A percentile compares a stretch with the other conserved stretches of the same genome.
These are phyloP conservation scores for Etheostoma nigrum DNA, from an alignment of 2,797 vertebrate species.

Conservation along the genomic window DNA sequence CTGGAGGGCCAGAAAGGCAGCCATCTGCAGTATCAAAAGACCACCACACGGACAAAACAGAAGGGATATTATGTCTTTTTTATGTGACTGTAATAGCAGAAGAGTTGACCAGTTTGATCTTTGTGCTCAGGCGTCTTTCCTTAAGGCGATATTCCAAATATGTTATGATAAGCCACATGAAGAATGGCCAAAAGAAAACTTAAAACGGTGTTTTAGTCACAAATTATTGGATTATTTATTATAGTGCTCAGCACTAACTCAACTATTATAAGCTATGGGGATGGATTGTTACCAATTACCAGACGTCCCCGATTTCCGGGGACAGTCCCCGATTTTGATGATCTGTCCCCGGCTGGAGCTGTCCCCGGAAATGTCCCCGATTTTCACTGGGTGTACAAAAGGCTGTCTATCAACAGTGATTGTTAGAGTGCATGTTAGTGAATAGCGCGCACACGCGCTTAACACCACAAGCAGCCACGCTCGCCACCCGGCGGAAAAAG, in stretches of 20 bases:
- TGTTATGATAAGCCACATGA: slow-evolving; percentile 14
- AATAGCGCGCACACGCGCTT: no score
- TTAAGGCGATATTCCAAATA: slow-evolving; percentile 9
- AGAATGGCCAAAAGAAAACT: slow-evolving; percentile 6
- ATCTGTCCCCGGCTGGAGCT: no score
- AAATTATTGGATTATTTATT: slow-evolving; percentile 9
- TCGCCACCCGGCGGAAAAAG: no score
- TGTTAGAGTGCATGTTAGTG: no score
- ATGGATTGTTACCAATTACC: neutral
- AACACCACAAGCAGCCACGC: no score
- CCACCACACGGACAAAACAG: slow-evolving; percentile 35
- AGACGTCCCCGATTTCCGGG: no score
- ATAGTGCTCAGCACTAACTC: neutral
- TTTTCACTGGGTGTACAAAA: no score
- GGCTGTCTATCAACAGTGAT: no score
- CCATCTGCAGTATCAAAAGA: slow-evolving; percentile 73
- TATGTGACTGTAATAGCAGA: slow-evolving; percentile 20
- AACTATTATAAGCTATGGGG: neutral
- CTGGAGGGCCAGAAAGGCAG: slow-evolving; percentile 44
- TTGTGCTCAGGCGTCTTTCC: slow-evolving; percentile 14
- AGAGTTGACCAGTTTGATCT: slow-evolving; percentile 38
- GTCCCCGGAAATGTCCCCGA: no score
- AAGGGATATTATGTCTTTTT: slow-evolving; percentile 40
- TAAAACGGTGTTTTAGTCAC: neutral
- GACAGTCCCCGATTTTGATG: no score